These are phyloP conservation scores for Columba guinea DNA, from an alignment of 2,797 vertebrate species.

Conservation along the genomic window DNA sequence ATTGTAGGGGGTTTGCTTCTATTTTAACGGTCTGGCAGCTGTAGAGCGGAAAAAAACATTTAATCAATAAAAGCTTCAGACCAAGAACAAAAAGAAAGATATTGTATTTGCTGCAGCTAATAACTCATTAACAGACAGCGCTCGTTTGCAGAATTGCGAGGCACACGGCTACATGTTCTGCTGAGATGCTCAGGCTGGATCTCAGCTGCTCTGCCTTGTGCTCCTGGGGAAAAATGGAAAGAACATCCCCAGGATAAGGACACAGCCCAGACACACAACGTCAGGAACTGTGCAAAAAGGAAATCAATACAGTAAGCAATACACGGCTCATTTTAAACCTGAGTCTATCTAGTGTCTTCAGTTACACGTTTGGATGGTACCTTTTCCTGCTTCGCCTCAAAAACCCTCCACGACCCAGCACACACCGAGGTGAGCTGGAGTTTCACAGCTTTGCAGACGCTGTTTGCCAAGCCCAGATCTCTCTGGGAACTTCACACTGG, in stretches of 20 bases:
- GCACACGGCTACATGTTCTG: not conserved
- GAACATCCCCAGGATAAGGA: not conserved
- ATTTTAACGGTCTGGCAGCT: not conserved
- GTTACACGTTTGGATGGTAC: accelerated
- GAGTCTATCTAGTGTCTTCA: not conserved
- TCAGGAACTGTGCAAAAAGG: not conserved
- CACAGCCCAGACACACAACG: not conserved
- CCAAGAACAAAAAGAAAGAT: not conserved
- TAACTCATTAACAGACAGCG: not conserved
- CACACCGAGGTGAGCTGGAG: accelerated
- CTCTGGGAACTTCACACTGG: not conserved
- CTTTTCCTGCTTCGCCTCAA: not conserved
- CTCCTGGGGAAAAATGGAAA: not conserved
- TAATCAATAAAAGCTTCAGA: not conserved
- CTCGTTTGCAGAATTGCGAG: not conserved
- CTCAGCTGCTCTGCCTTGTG: not conserved
- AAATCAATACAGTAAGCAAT: not conserved
- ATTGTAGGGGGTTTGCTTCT: not conserved
- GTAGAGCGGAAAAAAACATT: not conserved
- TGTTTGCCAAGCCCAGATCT: not conserved
- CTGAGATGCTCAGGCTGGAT: not conserved
- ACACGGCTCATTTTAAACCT: not conserved
- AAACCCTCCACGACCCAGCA: not conserved
- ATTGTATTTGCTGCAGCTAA: not conserved
- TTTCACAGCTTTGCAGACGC: not conserved